Conservation (phyloP, 2,113 vertebrate genomes). For the Chlamydotis undulata region DNA sequence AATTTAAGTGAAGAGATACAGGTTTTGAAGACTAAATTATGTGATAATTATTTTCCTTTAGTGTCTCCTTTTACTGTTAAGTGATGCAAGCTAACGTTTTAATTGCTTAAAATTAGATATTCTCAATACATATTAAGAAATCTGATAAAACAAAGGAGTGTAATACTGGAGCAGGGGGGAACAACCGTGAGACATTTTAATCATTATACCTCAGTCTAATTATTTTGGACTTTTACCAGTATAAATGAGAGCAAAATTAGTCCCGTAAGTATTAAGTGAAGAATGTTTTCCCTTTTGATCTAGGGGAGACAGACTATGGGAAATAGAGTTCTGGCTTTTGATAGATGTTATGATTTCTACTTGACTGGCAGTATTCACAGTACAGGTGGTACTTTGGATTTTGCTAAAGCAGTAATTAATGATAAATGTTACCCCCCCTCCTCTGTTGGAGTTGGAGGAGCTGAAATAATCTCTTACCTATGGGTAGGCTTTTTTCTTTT, state of each 20-base stretch:
- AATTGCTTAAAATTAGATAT: not conserved
- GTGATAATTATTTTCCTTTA: not conserved
- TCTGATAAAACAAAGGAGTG: not conserved
- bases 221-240: not conserved
- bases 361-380: slow-evolving; percentile 73
- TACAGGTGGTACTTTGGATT: slow-evolving; percentile 63
- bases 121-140: not conserved
- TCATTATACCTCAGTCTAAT: not conserved
- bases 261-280: not conserved
- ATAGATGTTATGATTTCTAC: slow-evolving; percentile 72
- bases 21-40: not conserved
- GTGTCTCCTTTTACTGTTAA: not conserved
- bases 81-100: not conserved
- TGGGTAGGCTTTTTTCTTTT: slow-evolving; percentile 15
- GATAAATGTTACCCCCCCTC: slow-evolving; percentile 19
- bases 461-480: slow-evolving; percentile 32
- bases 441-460: slow-evolving; percentile 29
- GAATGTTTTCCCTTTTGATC: not conserved
- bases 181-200: not conserved
- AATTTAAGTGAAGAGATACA: not conserved
- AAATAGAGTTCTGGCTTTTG: slow-evolving; percentile 60
- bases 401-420: slow-evolving; percentile 55
- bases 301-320: slow-evolving; percentile 8
- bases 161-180: not conserved
- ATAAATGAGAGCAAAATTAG: slow-evolving; percentile 6